Evolutionary conservation across 2,888 invertebrate species (phyloP).

Genomic region (Catonia carolina): DNA sequence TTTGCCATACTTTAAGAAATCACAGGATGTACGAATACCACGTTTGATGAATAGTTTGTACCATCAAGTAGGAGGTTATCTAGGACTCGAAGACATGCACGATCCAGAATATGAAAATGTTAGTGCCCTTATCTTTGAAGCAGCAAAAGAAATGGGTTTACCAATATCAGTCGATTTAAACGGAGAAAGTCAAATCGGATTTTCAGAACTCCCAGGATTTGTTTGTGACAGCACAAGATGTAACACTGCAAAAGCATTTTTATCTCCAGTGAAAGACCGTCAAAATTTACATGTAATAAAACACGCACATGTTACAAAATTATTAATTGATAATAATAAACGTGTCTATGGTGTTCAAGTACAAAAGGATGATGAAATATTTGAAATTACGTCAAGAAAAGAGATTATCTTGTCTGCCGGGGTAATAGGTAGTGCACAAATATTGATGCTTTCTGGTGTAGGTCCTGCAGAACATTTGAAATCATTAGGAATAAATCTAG

Average conservation of each 20-base stretch:
- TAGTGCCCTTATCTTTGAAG: constrained; percentile 70
- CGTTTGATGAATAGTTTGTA: constrained; percentile 58
- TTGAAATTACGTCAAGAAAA: constrained; percentile 48
- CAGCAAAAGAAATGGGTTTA: constrained; percentile 70
- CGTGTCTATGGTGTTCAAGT: constrained; percentile 54
- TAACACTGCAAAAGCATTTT: constrained; percentile 37
- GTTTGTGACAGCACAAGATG: constrained; percentile 57
- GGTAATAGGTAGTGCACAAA: constrained; percentile 30
- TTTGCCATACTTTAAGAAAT: constrained; percentile 44
- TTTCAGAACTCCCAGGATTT: constrained; percentile 53
- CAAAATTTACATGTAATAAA: constrained; percentile 37
- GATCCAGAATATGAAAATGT: constrained; percentile 61
- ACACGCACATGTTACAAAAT: constrained; percentile 36
- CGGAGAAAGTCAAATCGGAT: constrained; percentile 52
- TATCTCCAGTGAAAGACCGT: constrained; percentile 34
- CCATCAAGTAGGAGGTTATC: constrained; percentile 67
- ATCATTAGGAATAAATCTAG: constrained; percentile 26
- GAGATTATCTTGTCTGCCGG: constrained; percentile 39
- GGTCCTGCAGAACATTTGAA: constrained; percentile 32
- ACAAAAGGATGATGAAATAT: constrained; percentile 46
- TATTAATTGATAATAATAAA: constrained; percentile 32
- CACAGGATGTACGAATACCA: constrained; percentile 58
- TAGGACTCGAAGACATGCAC: constrained; percentile 74
- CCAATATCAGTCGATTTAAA: constrained; percentile 52
- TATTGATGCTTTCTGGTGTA: constrained; percentile 35